phyloP scores from a whole-genome alignment of 2,797 vertebrate species.

The Monodelphis domestica region DNA sequence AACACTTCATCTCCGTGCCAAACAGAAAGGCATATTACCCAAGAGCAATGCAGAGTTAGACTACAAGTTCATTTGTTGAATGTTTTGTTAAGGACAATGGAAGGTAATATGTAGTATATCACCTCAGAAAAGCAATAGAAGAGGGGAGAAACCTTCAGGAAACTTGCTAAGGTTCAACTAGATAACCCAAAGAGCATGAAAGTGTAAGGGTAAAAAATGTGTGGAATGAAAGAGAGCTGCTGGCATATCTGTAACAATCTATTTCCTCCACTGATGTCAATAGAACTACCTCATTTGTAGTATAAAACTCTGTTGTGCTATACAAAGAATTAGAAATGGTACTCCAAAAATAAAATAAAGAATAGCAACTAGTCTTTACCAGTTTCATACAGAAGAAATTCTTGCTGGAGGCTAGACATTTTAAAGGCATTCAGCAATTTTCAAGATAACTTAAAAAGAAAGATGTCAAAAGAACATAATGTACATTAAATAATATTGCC shows the following conservation, averaged over 20 bases:
- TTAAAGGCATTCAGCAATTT: neutral
- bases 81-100: neutral
- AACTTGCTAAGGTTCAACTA: neutral
- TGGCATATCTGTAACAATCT: neutral
- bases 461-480: neutral
- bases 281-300: neutral
- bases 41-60: neutral
- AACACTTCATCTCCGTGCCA: neutral
- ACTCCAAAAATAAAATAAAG: neutral
- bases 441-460: neutral
- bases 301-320: neutral
- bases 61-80: too few species aligned
- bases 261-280: neutral
- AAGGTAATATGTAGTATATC: neutral
- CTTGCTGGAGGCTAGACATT: neutral
- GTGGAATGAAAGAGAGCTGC: neutral
- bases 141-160: neutral
- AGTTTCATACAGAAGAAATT: neutral
- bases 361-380: neutral
- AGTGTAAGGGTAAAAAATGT: neutral
- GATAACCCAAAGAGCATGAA: neutral
- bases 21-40: neutral
- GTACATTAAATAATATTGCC: neutral
- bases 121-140: neutral
- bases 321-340: neutral